phyloP scores from a whole-genome alignment of 2,113 vertebrate genomes.

The Labeo catla region DNA sequence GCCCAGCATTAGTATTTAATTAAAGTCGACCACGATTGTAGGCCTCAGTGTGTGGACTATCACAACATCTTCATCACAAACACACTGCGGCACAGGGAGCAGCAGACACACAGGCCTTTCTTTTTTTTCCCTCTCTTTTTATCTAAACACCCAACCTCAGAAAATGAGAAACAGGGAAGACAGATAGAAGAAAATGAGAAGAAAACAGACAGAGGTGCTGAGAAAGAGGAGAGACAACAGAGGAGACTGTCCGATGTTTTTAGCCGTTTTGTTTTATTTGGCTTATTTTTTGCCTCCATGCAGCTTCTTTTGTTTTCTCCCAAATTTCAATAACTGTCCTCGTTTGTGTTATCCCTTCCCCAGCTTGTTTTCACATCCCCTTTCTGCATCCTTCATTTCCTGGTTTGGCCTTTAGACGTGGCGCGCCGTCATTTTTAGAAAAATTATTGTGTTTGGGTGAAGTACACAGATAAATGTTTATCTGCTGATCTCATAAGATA shows the following conservation, averaged over 20 bases:
- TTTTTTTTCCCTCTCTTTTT: slow-evolving; percentile 10
- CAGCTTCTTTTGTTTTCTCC: slow-evolving; percentile 31
- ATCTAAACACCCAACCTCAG: neutral
- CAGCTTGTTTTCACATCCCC: slow-evolving; percentile 32
- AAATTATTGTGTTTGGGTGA: slow-evolving; percentile 34
- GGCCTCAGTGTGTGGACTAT: neutral
- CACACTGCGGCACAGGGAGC: neutral
- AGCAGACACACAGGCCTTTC: neutral
- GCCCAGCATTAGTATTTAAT: slow-evolving; percentile 22
- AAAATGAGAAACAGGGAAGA: neutral
- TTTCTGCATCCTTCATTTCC: slow-evolving; percentile 43
- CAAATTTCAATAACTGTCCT: slow-evolving; percentile 37
- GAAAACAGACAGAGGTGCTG: neutral
- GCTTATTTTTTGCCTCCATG: slow-evolving; percentile 38
- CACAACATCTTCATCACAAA: slow-evolving; percentile 7
- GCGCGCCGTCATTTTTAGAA: slow-evolving; percentile 40
- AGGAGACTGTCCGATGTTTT: neutral
- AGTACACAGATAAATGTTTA: slow-evolving; percentile 34
- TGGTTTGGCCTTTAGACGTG: slow-evolving; percentile 43
- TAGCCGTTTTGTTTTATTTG: slow-evolving; percentile 27
- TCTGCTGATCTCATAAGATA: slow-evolving; percentile 6
- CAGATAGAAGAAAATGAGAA: slow-evolving; percentile 5
- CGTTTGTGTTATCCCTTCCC: slow-evolving; percentile 9
- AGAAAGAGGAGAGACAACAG: neutral
- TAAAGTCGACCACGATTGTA: slow-evolving; percentile 22